These are phyloP conservation scores for Eustalomyia histrio DNA, from an alignment of 2,888 invertebrate species.

Conservation along the genomic window DNA sequence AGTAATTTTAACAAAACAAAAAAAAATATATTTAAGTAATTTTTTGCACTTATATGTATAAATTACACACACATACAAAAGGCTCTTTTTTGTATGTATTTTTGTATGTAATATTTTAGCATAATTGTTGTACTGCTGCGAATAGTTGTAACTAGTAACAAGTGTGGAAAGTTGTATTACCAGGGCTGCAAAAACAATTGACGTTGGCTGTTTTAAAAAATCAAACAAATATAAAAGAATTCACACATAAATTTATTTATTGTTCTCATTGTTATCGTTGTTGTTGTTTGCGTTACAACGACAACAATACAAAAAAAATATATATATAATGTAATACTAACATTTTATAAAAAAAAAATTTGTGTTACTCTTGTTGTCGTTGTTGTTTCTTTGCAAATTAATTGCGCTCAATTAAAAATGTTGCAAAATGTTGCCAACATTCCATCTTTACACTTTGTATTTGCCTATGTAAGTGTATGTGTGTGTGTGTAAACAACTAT, in stretches of 20 bases:
- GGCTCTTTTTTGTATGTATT: too few species aligned
- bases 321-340: conserved; percentile 19
- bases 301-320: conserved; percentile 2
- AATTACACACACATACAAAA: not conserved
- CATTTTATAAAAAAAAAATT: conserved; percentile 7
- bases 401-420: conserved; percentile 79
- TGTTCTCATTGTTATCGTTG: conserved; percentile 9
- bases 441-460: conserved; percentile 63
- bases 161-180: too few species aligned
- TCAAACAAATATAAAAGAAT: conserved; percentile 40
- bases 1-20: conserved; percentile 35
- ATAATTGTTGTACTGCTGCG: conserved; percentile 14
- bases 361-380: not conserved
- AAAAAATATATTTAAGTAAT: conserved; percentile 21
- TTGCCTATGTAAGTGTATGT: not conserved
- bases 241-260: conserved; percentile 30
- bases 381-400: conserved; percentile 72
- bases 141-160: too few species aligned
- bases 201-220: conserved; percentile 19
- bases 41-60: conserved; percentile 27
- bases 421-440: conserved; percentile 74
- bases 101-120: conserved; percentile 2
- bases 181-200: not conserved
- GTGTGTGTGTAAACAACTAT: conserved; percentile 16
- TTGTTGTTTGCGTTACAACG: conserved; percentile 17